Evolutionary conservation across 2,113 vertebrate species (phyloP), one percentile per base, ranked within the genome.

Genomic region (Rhynchomys soricoides): DNA sequence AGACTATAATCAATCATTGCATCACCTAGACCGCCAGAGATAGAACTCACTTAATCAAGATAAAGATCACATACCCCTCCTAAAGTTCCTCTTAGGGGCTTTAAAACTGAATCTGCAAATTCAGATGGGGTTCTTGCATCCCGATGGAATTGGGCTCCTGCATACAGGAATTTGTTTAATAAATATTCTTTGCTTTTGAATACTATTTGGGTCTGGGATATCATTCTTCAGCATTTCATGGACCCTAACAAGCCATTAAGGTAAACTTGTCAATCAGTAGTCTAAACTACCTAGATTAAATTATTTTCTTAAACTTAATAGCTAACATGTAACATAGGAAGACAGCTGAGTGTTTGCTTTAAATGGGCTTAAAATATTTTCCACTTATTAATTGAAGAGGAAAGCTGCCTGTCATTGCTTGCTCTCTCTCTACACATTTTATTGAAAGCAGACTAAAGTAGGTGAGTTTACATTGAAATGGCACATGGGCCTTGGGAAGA

Each of bases 271-370:
- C 45, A 62, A 34, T 91, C 81, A 86, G 89, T 3, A 82, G n/a
- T 34, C 81, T 77, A 93, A 96, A 79, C 5, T 52, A 45, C 40
- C 59, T 45, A 87, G 55, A 89, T 64, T 83, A 78, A 59, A 81
- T 91, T 59, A 52, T 93, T 93, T 94, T 91, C 78, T 74, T 26
- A 89, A 89, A 48, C 74, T n/a, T 89, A 88, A 50, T 3, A 48
- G 34, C 55, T 94, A 93, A 48, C 48, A 87, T 40, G 24, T 83
- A 52, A 83, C 55, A 77, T 57, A 59, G 73, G 66, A 90, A 40
- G 19, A 81, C 34, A 79, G 62, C 37, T 92, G 45, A 68, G 5
- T 71, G n/a, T 93, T 91, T 88, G 22, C 43, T 66, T 85, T 52
- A 81, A 71, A 43, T 81, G 48, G 78, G 40, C 11, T 11, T 90